Percentiles rank a stretch among this genome's conserved stretches.
phyloP scores from a whole-genome alignment of 2,888 invertebrate species.

The Dorcus hopei region DNA sequence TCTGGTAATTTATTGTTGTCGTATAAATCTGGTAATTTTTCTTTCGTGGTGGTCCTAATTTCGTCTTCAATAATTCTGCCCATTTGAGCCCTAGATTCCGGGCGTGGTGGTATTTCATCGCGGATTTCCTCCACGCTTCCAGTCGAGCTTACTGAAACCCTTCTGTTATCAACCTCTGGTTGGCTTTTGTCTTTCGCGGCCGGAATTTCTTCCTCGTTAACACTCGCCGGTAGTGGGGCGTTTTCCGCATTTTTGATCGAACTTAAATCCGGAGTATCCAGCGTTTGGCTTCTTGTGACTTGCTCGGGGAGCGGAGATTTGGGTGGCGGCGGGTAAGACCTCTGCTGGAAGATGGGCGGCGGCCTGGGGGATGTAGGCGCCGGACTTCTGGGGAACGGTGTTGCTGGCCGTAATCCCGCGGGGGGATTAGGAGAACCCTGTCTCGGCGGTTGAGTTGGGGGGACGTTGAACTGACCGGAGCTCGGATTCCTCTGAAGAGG shows the following conservation, averaged over 20 bases:
- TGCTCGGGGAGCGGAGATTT: constrained; percentile 14
- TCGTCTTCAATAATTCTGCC: constrained; percentile 37
- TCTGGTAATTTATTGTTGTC: not conserved
- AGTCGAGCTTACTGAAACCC: constrained; percentile 53
- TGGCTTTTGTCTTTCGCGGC: constrained; percentile 52
- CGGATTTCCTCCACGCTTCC: constrained; percentile 46
- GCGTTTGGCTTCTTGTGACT: constrained; percentile 36
- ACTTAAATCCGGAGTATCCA: constrained; percentile 43
- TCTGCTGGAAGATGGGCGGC: constrained; percentile 48
- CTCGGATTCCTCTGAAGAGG: constrained; percentile 31
- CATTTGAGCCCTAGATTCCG: constrained; percentile 40
- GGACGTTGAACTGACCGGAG: constrained; percentile 13
- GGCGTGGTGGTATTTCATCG: constrained; percentile 33
- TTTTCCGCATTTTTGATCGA: constrained; percentile 38
- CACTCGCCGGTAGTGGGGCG: constrained; percentile 44
- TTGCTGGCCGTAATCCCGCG: constrained; percentile 18
- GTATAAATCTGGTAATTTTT: not conserved
- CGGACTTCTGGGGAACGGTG: constrained; percentile 30
- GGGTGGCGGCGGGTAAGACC: constrained; percentile 47
- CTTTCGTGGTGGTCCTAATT: not conserved
- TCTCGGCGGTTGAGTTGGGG: constrained; percentile 19
- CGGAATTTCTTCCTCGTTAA: constrained; percentile 30
- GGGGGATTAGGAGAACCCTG: constrained; percentile 19
- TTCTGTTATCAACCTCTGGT: constrained; percentile 53
- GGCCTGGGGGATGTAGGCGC: constrained; percentile 29